phyloP scores from a whole-genome alignment of 2,113 vertebrate genomes.

The Helogale parvula region DNA sequence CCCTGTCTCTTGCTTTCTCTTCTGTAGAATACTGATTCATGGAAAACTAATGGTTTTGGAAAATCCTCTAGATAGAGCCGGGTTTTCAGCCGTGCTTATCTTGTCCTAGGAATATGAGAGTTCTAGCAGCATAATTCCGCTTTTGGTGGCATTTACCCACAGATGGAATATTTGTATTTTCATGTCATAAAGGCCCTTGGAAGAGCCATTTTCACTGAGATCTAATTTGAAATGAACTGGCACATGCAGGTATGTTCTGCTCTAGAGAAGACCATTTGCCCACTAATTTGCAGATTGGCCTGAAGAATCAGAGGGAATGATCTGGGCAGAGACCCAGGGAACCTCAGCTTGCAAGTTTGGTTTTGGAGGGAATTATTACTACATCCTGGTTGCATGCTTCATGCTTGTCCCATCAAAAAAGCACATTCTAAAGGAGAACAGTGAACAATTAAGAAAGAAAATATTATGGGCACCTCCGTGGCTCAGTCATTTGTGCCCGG shows the following conservation, averaged over 20 bases:
- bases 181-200: neutral
- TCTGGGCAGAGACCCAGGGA: neutral
- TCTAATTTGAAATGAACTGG: neutral
- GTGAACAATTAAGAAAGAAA: neutral
- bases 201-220: neutral
- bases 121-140: neutral
- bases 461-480: neutral
- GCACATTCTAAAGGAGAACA: neutral
- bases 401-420: neutral
- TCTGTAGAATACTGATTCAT: neutral
- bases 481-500: too few relatives aligned
- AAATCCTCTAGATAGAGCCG: neutral
- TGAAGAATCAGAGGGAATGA: neutral
- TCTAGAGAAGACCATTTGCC: neutral
- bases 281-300: neutral
- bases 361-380: neutral
- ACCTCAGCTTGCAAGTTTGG: neutral
- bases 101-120: neutral
- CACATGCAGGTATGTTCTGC: neutral
- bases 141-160: neutral
- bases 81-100: neutral
- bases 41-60: neutral
- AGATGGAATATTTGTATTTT: neutral
- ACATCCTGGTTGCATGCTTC: neutral
- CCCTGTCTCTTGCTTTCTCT: slow-evolving; percentile 5